A percentile compares a stretch with the other conserved stretches of the same genome.
phyloP scores from a whole-genome alignment of 2,113 vertebrate genomes.

The Sebastes schlegelii region DNA sequence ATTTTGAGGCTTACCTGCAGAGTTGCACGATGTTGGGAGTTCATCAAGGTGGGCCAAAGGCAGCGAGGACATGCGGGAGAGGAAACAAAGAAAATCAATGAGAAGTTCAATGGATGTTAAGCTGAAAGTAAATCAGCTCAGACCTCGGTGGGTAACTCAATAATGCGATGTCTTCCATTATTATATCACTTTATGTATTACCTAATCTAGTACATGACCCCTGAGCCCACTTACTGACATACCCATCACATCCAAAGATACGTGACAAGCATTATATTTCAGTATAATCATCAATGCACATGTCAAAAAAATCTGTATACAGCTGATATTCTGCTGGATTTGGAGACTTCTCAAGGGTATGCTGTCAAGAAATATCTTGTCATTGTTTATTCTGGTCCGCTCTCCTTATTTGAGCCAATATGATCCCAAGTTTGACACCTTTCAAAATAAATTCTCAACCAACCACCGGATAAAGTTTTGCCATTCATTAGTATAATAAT shows the following conservation, averaged over 20 bases:
- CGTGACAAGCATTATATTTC: neutral
- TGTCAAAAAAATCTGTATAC: neutral
- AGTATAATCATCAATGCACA: neutral
- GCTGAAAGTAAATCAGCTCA: slow-evolving; percentile 48
- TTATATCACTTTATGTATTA: slow-evolving; percentile 12
- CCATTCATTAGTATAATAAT: slow-evolving; percentile 26
- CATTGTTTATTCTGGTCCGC: neutral
- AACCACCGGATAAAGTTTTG: neutral
- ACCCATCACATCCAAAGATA: neutral
- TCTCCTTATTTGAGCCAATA: neutral
- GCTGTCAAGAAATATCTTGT: slow-evolving; percentile 16
- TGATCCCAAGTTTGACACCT: slow-evolving; percentile 21
- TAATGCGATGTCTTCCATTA: slow-evolving; percentile 17
- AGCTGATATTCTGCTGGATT: neutral
- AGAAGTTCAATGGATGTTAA: slow-evolving; percentile 41
- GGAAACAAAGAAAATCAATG: slow-evolving; percentile 55
- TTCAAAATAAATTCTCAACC: slow-evolving; percentile 21
- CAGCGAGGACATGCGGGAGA: slow-evolving; percentile 21
- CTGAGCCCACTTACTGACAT: neutral
- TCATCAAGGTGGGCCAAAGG: slow-evolving; percentile 29
- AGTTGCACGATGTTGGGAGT: slow-evolving; percentile 31
- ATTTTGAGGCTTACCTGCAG: slow-evolving; percentile 72
- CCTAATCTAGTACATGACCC: slow-evolving; percentile 13
- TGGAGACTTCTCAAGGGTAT: neutral
- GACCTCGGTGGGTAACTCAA: slow-evolving; percentile 22